Percentiles rank a stretch among this genome's conserved stretches.
Conservation (phyloP, 2,888 invertebrate genomes). For the Netelia melanura region DNA sequence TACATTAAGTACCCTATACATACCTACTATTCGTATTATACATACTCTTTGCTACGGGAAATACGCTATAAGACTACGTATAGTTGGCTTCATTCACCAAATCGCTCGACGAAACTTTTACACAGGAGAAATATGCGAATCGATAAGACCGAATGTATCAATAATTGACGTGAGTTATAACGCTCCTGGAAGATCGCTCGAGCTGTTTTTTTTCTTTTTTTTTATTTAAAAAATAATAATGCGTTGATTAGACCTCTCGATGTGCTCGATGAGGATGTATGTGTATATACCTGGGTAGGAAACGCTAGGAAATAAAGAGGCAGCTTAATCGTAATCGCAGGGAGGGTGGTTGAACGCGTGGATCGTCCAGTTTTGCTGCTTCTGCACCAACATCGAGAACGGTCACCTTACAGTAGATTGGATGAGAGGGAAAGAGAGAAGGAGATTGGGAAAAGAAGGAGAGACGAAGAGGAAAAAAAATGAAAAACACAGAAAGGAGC, state of each 20-base stretch:
- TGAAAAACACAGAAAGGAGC: slow-evolving; percentile 46
- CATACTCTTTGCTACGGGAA: neutral
- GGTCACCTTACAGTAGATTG: slow-evolving; percentile 26
- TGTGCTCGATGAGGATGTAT: slow-evolving; percentile 26
- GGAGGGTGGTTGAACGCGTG: slow-evolving; percentile 11
- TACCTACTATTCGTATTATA: neutral
- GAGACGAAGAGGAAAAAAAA: slow-evolving; percentile 40
- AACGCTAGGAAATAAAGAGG: slow-evolving; percentile 45
- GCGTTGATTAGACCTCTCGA: slow-evolving; percentile 33
- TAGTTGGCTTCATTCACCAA: neutral
- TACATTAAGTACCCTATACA: slow-evolving; percentile 46
- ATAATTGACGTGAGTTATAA: slow-evolving; percentile 45
- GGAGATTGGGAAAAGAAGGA: slow-evolving; percentile 19
- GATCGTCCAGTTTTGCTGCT: slow-evolving; percentile 32
- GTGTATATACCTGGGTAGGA: neutral
- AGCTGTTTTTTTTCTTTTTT: neutral
- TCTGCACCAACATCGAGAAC: neutral
- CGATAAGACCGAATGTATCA: slow-evolving; percentile 37
- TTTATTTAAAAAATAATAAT: slow-evolving; percentile 12
- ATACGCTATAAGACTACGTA: slow-evolving; percentile 16
- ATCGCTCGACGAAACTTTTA: neutral
- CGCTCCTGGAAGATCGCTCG: slow-evolving; percentile 1
- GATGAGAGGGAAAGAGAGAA: slow-evolving; percentile 16
- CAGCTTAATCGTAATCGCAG: slow-evolving; percentile 55
- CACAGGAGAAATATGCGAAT: slow-evolving; percentile 33